Evolutionary conservation across 2,797 vertebrate species (phyloP).

Genomic region (Periparus ater): DNA sequence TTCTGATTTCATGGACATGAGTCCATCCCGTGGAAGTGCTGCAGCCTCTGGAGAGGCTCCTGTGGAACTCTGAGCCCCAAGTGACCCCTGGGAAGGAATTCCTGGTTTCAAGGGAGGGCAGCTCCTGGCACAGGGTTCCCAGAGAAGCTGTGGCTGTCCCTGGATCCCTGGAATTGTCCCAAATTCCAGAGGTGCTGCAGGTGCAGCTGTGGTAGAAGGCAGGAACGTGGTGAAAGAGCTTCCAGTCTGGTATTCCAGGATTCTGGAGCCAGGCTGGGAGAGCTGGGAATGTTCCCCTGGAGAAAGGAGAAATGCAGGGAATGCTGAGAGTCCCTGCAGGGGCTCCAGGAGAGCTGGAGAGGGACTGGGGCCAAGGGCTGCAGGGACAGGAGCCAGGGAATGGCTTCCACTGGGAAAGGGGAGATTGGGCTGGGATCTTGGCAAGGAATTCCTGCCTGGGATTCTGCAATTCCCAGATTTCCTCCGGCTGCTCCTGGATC

Average conservation of each 20-base stretch:
- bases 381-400: not conserved
- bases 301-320: not conserved
- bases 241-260: not conserved
- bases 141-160: not conserved
- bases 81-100: not conserved
- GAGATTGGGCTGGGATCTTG: not conserved
- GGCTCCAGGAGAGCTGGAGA: not conserved
- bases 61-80: accelerated
- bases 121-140: not conserved
- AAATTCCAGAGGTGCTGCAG: not conserved
- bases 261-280: not conserved
- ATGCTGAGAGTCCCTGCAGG: accelerated
- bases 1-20: not conserved
- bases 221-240: not conserved
- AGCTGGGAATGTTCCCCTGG: not conserved
- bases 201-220: not conserved
- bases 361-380: not conserved
- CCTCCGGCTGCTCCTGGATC: not conserved
- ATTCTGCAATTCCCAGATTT: not conserved
- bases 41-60: not conserved
- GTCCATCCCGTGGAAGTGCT: not conserved
- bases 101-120: not conserved
- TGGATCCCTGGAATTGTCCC: not conserved
- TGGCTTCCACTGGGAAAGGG: not conserved
- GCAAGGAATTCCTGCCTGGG: not conserved